phyloP scores from a whole-genome alignment of 2,797 vertebrate species.

The Chelidonichthys spinosus region DNA sequence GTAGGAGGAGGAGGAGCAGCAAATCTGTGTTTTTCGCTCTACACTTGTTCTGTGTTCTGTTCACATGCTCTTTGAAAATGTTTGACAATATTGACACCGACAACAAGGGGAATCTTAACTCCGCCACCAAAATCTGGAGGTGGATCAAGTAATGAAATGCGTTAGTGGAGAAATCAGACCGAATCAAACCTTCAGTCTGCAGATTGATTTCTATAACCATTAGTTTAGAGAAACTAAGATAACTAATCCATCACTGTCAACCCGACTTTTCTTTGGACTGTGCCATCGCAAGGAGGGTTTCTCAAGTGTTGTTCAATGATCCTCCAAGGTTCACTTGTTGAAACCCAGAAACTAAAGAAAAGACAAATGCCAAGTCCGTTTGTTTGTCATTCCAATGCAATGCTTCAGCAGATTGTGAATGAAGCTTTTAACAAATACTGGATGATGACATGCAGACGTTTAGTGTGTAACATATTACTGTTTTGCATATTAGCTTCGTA shows the following conservation, averaged over 20 bases:
- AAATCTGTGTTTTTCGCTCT: slow-evolving; percentile 50
- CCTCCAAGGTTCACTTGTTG: background rate
- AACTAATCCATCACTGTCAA: slow-evolving; percentile 16
- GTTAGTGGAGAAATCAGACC: slow-evolving; percentile 32
- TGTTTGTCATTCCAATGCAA: too few species aligned
- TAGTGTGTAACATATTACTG: too few species aligned
- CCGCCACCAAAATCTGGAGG: slow-evolving; percentile 38
- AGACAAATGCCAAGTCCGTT: background rate
- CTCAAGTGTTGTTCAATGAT: too few species aligned
- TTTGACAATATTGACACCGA: slow-evolving; percentile 52
- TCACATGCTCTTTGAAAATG: slow-evolving; percentile 53
- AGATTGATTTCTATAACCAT: slow-evolving; percentile 25
- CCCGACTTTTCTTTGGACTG: background rate
- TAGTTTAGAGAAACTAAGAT: background rate
- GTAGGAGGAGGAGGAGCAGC: slow-evolving; percentile 53
- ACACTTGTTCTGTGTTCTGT: slow-evolving; percentile 48
- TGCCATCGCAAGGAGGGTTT: background rate
- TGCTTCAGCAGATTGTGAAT: background rate
- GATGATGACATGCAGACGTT: too few species aligned
- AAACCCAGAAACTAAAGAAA: background rate
- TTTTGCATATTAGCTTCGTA: background rate
- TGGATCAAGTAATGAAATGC: slow-evolving; percentile 36
- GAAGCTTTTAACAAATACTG: too few species aligned
- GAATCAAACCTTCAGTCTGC: slow-evolving; percentile 34
- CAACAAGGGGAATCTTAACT: slow-evolving; percentile 32